Conservation (phyloP, 2,797 vertebrate genomes). For the Columba guinea region DNA sequence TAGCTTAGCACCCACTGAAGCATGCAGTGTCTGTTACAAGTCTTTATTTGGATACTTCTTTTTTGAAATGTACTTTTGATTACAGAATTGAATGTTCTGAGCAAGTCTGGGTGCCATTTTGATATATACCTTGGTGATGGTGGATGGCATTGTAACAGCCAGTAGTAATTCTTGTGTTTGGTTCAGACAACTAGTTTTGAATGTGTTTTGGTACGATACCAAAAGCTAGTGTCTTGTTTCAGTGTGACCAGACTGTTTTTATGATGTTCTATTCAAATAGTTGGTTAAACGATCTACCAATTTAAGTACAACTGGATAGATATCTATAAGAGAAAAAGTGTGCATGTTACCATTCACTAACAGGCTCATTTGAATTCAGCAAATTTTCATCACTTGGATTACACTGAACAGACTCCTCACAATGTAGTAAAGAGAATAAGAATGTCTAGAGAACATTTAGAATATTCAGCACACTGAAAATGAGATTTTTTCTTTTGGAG, state of each 20-base stretch:
- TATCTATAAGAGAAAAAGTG: background rate
- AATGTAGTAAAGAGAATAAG: background rate
- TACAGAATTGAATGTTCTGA: background rate
- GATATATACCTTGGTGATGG: background rate
- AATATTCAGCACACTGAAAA: background rate
- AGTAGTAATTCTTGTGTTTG: background rate
- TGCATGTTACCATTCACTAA: background rate
- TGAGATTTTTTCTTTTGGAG: background rate
- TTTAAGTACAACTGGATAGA: background rate
- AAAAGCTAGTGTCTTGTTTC: background rate
- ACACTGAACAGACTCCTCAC: background rate
- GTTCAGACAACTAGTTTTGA: background rate
- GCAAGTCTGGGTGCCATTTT: background rate
- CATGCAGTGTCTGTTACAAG: background rate
- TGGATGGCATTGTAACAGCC: background rate
- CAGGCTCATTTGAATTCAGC: background rate
- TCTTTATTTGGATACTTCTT: background rate
- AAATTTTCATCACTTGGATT: background rate
- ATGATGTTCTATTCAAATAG: background rate
- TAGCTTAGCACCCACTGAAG: background rate
- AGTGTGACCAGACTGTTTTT: background rate
- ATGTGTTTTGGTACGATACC: background rate
- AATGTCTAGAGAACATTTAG: background rate
- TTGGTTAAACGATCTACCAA: background rate
- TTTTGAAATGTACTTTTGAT: background rate